These are phyloP conservation scores for Stenopsyche tienmushanensis DNA, from an alignment of 1,140 invertebrate genomes.

Conservation along the genomic window DNA sequence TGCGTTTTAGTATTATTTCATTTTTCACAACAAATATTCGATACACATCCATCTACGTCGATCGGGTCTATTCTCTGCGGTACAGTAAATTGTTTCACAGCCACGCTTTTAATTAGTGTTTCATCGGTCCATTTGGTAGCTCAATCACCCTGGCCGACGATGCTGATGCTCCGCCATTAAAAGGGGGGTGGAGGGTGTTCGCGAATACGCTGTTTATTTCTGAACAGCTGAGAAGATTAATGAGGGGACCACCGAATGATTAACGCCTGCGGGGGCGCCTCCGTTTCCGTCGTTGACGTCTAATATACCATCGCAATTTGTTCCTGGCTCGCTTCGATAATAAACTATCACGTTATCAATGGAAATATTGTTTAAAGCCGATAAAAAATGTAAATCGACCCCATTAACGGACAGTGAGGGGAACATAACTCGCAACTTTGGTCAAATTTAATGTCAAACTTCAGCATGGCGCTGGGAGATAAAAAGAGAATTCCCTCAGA, in stretches of 20 bases:
- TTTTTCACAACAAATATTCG: no score
- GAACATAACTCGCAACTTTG: background rate
- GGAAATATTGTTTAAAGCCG: background rate
- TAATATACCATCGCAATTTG: no score
- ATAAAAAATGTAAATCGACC: background rate
- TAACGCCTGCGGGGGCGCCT: no score
- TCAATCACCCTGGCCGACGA: no score
- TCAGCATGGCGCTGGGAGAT: background rate
- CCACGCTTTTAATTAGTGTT: background rate
- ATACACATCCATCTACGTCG: background rate
- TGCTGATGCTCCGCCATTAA: no score
- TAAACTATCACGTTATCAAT: background rate
- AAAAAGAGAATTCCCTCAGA: conserved; percentile 12
- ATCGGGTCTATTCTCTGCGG: background rate
- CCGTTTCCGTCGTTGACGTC: no score
- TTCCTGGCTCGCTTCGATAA: background rate
- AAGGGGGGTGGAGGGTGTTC: no score
- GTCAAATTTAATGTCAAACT: conserved; percentile 17
- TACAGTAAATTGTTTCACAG: background rate
- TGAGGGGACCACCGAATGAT: no score
- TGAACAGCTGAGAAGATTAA: no score
- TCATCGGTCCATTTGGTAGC: background rate
- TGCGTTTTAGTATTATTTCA: no score
- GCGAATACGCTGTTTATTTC: no score
- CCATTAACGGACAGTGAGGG: background rate